Evolutionary conservation across 2,797 vertebrate species (phyloP), one percentile per base, ranked within the genome.

Genomic region (Echeneis naucrates): DNA sequence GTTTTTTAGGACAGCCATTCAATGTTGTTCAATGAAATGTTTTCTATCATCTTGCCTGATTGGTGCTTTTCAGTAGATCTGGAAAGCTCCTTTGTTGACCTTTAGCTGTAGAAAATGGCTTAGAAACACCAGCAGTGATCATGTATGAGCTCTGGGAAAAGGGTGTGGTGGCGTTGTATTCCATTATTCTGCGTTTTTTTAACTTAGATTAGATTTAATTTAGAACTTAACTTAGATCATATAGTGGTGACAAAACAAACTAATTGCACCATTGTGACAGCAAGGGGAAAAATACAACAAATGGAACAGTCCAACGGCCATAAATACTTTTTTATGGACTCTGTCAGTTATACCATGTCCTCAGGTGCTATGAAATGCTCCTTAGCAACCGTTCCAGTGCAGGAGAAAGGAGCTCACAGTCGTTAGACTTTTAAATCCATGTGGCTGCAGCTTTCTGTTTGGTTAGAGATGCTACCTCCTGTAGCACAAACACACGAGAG

Each of bases 351-450:
- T 64, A 60, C 38, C 45, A 32, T 27, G 55, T 53, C 55, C 64
- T 80, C 44, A 56, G 75, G 71, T 72, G 72, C 63, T 59, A 66
- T 33, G 3, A 40, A 40, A 59, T 61, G 69, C 80, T 87, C 66
- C 84, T 80, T 83, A 81, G 88, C 78, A 87, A 89, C 88, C 4
- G n/a, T 52, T 32, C 19, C 67, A 72, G 44, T 69, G 72, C 54
- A 74, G 68, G 8, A 67, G 26, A 68, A 58, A 33, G 33, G 37
- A 60, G 14, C 11, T 0, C 30, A 10, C 35, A 50, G 71, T 42
- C 8, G 2, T 58, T 67, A 17, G 57, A 72, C 37, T 55, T 71
- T 38, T 38, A 40, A 75, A 64, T 74, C 78, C 9, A 55, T 55
- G 63, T 37, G 32, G 62, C 37, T 40, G 3, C 59, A 75, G 54